Conservation (phyloP, 2,113 vertebrate genomes). For the Pachypanchax playfairii region DNA sequence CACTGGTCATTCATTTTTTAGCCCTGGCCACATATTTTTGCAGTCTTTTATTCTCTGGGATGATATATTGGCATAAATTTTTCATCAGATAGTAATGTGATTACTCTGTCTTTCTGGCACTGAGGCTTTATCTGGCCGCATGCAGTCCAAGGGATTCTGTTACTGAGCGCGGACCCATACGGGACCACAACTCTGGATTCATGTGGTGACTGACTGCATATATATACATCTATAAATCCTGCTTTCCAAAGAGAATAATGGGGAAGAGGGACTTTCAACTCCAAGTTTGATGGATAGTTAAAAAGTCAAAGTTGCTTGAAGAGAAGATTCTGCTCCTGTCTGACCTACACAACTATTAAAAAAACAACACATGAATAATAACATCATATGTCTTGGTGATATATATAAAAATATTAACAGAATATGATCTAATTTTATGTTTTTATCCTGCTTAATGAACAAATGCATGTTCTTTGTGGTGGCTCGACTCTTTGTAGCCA, state of each 20-base stretch:
- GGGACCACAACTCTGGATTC: constrained; percentile 65
- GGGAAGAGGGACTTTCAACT: constrained; percentile 1
- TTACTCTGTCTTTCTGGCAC: constrained; percentile 81
- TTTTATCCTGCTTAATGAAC: too few relatives aligned
- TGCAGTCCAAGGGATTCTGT: constrained; percentile 79
- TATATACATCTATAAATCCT: constrained; percentile 73
- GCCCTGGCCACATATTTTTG: constrained; percentile 75
- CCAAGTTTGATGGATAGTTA: constrained; percentile 38
- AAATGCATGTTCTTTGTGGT: too few relatives aligned
- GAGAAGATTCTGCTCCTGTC: neutral
- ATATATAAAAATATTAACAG: neutral
- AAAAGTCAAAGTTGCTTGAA: constrained; percentile 7
- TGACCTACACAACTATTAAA: constrained; percentile 31
- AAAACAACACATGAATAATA: neutral
- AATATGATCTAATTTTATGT: too few relatives aligned
- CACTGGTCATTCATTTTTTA: constrained; percentile 82
- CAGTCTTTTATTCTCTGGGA: constrained; percentile 80
- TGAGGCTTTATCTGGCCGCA: constrained; percentile 73
- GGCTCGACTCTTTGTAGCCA: too few relatives aligned
- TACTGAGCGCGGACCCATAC: constrained; percentile 76
- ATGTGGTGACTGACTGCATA: constrained; percentile 63
- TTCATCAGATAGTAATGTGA: constrained; percentile 85
- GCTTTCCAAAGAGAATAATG: constrained; percentile 49
- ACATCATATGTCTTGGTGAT: neutral
- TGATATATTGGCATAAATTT: constrained; percentile 85